Evolutionary conservation across 2,888 invertebrate genomes (phyloP), one percentile per base, ranked within the genome.

Genomic region (Thereva unica): DNA sequence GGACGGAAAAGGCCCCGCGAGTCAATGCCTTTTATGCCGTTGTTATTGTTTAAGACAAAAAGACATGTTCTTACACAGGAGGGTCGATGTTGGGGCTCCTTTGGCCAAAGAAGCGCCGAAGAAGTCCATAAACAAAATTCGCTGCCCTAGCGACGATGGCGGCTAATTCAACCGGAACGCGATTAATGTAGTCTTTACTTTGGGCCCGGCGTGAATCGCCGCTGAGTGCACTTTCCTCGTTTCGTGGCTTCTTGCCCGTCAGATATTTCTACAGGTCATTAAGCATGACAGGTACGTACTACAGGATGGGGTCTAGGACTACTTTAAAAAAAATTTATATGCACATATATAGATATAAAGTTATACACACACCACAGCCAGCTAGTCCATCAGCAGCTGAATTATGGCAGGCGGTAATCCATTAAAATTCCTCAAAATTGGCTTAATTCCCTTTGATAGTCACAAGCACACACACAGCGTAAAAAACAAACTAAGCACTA

Each of bases 101-200:
- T 42, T 34, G 42, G 41, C 12, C 5, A 10, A 47, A n/a, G 47
- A 47, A 12, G 5, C n/a, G 47, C 10, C 55, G 5, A 55, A 7
- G 55, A 41, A 41, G 10, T 42, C 55, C 42, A 55, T 55, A 55
- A 41, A 55, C 12, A 47, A 54, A 41, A 55, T 55, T 55, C 34
- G 10, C 55, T 41, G 23, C 42, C 23, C 42, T 40, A 23, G 23
- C 41, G 55, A 55, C 23, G 55, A 42, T 41, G 55, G 42, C 55
- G 55, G 55, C 55, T 55, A 41, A 41, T 55, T 55, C 55, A 55
- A 42, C 35, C 41, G 55, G 55, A 55, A 55, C 42, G 41, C 41
- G 10, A 54, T 54, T 54, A 54, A 55, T 55, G 55, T 42, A 41
- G 55, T 42, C 41, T 9, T n/a, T 35, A 52, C 8, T 23, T 23